phyloP scores from a whole-genome alignment of 2,113 vertebrate genomes.

The Rissa tridactyla region DNA sequence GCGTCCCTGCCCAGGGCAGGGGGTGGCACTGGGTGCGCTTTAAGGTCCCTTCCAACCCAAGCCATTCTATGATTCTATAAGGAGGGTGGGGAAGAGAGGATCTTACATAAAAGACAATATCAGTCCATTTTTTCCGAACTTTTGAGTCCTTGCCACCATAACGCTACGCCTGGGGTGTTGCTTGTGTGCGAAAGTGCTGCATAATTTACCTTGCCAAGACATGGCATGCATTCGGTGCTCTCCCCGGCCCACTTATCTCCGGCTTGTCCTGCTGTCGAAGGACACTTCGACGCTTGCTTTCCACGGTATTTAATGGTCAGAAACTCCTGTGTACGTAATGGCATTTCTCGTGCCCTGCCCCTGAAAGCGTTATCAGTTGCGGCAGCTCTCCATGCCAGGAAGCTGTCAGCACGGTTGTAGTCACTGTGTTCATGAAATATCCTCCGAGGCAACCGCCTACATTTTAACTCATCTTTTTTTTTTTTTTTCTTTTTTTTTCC shows the following conservation, averaged over 20 bases:
- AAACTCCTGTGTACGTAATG: neutral
- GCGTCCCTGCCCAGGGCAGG: no score
- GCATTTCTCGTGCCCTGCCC: neutral
- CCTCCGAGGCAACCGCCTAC: neutral
- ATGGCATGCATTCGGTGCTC: neutral
- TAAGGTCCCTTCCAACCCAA: no score
- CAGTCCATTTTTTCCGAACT: neutral
- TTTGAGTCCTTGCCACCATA: neutral
- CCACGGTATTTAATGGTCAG: neutral
- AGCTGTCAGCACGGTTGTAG: slow-evolving; percentile 37
- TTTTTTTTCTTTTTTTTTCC: neutral
- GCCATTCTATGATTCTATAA: no score
- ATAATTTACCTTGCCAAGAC: neutral
- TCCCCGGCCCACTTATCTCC: neutral
- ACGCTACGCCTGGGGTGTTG: accelerated
- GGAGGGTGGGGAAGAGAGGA: neutral
- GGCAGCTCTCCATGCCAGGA: neutral
- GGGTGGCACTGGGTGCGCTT: no score
- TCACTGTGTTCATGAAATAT: neutral
- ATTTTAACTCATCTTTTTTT: neutral
- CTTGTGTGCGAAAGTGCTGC: neutral
- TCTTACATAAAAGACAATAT: no score
- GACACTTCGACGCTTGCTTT: accelerated
- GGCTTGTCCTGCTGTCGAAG: neutral
- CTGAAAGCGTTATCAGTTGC: neutral